A percentile compares a stretch with the other conserved stretches of the same genome.
Conservation (phyloP, 2,113 vertebrate species). For the Cranoglanis bouderius region DNA sequence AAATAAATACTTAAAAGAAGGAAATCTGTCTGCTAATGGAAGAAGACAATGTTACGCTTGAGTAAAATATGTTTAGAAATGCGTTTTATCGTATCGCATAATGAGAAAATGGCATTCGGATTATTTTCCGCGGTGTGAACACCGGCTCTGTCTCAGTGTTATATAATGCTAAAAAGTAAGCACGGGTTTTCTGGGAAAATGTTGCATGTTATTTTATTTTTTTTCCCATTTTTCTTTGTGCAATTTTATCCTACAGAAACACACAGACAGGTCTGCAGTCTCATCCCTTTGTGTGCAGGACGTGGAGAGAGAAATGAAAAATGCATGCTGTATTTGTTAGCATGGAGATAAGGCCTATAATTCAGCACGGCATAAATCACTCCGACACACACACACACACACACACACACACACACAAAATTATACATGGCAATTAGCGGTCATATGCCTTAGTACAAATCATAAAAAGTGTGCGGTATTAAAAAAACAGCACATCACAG, state of each 20-base stretch:
- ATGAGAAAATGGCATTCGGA: not conserved
- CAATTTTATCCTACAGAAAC: not conserved
- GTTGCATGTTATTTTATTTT: not conserved
- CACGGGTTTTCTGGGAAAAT: not conserved
- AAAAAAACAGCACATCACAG: not conserved
- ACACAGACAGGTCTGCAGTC: not conserved
- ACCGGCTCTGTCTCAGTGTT: not conserved
- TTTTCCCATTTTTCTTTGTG: not conserved
- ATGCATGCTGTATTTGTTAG: conserved; percentile 54
- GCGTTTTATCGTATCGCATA: not conserved
- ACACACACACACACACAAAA: conserved; percentile 17
- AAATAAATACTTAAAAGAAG: not conserved
- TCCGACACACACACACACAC: conserved; percentile 26
- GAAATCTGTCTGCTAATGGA: not conserved
- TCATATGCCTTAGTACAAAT: conserved; percentile 32
- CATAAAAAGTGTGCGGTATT: conserved; percentile 22
- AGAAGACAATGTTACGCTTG: not conserved
- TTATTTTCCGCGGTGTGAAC: not conserved
- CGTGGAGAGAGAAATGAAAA: conserved; percentile 34
- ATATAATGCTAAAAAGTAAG: not conserved
- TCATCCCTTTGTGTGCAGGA: conserved; percentile 9
- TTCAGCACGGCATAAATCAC: conserved; percentile 52
- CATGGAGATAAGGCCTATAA: conserved; percentile 50
- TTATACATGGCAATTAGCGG: conserved; percentile 60
- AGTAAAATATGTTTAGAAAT: not conserved